These are phyloP conservation scores for Girardinus metallicus DNA, from an alignment of 2,797 vertebrate genomes.

Conservation along the genomic window DNA sequence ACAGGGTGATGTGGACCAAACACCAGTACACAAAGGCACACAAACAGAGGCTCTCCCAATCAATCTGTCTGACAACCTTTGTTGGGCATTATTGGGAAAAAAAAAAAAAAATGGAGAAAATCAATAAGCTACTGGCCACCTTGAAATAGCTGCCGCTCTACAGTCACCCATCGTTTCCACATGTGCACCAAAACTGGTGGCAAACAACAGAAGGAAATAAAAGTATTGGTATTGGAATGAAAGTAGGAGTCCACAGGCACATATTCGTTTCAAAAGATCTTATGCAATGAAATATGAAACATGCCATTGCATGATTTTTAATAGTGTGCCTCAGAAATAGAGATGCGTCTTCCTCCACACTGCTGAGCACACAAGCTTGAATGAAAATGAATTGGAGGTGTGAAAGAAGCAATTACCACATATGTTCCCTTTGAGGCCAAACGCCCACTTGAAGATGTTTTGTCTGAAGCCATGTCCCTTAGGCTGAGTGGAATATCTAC, in stretches of 20 bases:
- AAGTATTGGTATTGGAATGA: background rate
- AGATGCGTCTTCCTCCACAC: conserved; percentile 19
- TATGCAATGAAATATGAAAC: conserved; percentile 6
- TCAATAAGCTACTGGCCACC: conserved; percentile 68
- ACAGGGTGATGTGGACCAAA: conserved; percentile 35
- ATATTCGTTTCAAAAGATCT: conserved; percentile 12
- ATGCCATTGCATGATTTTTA: conserved; percentile 14
- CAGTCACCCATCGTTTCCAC: conserved; percentile 35
- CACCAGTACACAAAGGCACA: conserved; percentile 38
- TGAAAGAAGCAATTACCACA: conserved; percentile 46
- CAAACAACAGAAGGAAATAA: conserved; percentile 14
- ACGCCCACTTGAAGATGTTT: conserved; percentile 46
- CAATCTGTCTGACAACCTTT: conserved; percentile 72
- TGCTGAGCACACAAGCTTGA: conserved; percentile 27
- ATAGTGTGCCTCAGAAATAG: conserved; percentile 37
- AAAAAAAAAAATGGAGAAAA: conserved; percentile 64
- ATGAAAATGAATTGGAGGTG: conserved; percentile 44
- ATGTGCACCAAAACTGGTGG: background rate
- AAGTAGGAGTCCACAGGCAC: background rate
- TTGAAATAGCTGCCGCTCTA: conserved; percentile 57
- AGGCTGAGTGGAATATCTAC: conserved; percentile 27
- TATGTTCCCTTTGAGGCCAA: conserved; percentile 31
- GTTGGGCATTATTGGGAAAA: conserved; percentile 65
- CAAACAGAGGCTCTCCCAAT: conserved; percentile 52
- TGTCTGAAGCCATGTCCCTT: conserved; percentile 41